Conservation (phyloP, 2,888 invertebrate genomes). For the Falcaria lacertinaria region DNA sequence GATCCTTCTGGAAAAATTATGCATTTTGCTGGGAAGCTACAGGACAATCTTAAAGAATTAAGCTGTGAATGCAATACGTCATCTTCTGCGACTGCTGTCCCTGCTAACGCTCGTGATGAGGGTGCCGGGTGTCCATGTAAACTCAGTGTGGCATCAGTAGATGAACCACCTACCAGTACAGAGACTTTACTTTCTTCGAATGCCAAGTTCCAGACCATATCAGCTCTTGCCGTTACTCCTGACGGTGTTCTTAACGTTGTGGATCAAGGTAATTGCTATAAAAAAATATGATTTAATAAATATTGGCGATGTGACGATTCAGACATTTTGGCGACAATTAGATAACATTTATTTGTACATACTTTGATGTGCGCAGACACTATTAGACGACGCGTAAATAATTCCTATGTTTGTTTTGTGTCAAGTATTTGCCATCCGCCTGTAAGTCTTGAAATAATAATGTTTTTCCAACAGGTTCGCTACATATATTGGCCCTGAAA, state of each 20-base stretch:
- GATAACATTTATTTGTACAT: slow-evolving; percentile 2
- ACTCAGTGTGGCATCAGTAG: slow-evolving; percentile 77
- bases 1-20: slow-evolving; percentile 94
- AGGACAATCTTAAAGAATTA: slow-evolving; percentile 78
- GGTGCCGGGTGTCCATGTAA: slow-evolving; percentile 70
- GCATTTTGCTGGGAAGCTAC: slow-evolving; percentile 94
- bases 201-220: slow-evolving; percentile 92
- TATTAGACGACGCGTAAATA: no score
- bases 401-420: no score
- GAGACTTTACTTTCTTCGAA: slow-evolving; percentile 93
- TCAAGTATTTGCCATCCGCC: no score
- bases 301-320: no score
- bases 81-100: slow-evolving; percentile 74
- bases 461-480: slow-evolving; percentile 75
- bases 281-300: no score
- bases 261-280: slow-evolving; percentile 92
- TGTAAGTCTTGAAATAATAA: slow-evolving; percentile 10
- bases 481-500: slow-evolving; percentile 90
- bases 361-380: slow-evolving; percentile 6
- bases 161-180: slow-evolving; percentile 87
- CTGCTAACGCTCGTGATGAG: slow-evolving; percentile 56
- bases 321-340: no score
- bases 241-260: slow-evolving; percentile 97
- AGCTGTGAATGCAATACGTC: slow-evolving; percentile 81
- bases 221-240: slow-evolving; percentile 95